Percentiles rank a stretch among this genome's conserved stretches.
Evolutionary conservation across 2,888 invertebrate genomes (phyloP).

Genomic region (Drosophila anceps): DNA sequence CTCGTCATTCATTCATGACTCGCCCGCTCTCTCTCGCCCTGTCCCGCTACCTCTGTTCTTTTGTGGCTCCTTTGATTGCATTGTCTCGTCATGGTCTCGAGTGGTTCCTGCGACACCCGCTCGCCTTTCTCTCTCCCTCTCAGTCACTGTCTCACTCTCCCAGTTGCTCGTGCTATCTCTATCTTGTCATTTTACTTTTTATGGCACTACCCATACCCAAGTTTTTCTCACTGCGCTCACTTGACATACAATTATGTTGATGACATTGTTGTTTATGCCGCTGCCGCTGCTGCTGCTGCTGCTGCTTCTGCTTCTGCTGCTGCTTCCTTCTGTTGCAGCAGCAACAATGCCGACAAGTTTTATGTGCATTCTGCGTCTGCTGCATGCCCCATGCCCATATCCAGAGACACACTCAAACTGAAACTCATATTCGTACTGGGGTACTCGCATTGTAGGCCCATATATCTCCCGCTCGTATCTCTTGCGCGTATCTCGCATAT

Average conservation of each 20-base stretch:
- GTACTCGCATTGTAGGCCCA: constrained; percentile 61
- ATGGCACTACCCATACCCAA: constrained; percentile 47
- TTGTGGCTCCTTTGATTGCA: constrained; percentile 77
- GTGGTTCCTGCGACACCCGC: constrained; percentile 65
- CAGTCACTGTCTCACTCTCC: background rate
- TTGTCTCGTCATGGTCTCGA: constrained; percentile 82
- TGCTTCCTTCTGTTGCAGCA: constrained; percentile 31
- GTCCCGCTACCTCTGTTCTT: constrained; percentile 9
- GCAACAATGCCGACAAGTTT: constrained; percentile 67
- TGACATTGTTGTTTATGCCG: constrained; percentile 80
- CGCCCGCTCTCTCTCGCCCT: constrained; percentile 34
- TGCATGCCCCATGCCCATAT: constrained; percentile 54
- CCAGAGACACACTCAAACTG: constrained; percentile 28
- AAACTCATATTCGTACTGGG: constrained; percentile 29
- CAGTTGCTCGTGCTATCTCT: constrained; percentile 25
- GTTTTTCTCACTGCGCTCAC: constrained; percentile 68
- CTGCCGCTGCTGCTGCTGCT: constrained; percentile 22
- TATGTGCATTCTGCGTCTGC: constrained; percentile 68
- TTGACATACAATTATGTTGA: constrained; percentile 82
- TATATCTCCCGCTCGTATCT: constrained; percentile 41
- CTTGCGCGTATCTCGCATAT: constrained; percentile 57
- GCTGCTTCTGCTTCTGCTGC: constrained; percentile 14
- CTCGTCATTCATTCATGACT: constrained; percentile 72
- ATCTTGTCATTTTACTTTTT: constrained; percentile 61
- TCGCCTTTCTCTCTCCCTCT: constrained; percentile 1